Evolutionary conservation across 2,113 vertebrate species (phyloP), one percentile per base, ranked within the genome.

Genomic region (Sula dactylatra): DNA sequence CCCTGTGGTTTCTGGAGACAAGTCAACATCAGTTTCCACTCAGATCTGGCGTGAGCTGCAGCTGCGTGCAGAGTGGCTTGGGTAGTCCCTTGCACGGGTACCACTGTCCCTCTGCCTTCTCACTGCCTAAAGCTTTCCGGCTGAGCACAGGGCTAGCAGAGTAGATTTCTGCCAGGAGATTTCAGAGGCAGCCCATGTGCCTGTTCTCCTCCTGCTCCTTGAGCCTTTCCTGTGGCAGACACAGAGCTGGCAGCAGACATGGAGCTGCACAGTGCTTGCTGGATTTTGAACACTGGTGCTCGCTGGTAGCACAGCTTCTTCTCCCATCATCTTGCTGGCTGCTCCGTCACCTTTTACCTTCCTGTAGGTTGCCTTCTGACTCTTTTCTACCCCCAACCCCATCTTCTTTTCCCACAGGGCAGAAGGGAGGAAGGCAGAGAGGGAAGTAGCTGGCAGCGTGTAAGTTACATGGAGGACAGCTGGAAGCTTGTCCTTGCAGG

Each of bases 241-340:
- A 42, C 0, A 2, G 47, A 15, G 26, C 44, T 45, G 44, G 17
- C 16, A 0, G 26, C 38, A 78, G 49, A 42, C 38, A 42, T 0
- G 3, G 42, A 15, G 26, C 62, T 81, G 26, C 73, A 40, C 14
- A 20, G 21, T 20, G 36, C 64, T 90, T 1, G 0, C 27, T 74
- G 55, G 19, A 31, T 40, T 82, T 73, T 70, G 54, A 78, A 22
- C n/a, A 13, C 69, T 16, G 32, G 17, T 77, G 20, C 59, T 69
- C 78, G 29, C 44, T 82, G 65, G 49, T 47, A 56, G n/a, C 32
- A 32, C 16, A 38, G 42, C 65, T 58, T 34, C 72, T 47, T 55
- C 64, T 86, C 58, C 78, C 56, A 20, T 79, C 31, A 19, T 79
- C 38, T 61, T 42, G 3, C 42, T 66, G 42, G 14, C 47, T 80